Conservation (phyloP, 2,888 invertebrate species). For the Nineta flava region DNA sequence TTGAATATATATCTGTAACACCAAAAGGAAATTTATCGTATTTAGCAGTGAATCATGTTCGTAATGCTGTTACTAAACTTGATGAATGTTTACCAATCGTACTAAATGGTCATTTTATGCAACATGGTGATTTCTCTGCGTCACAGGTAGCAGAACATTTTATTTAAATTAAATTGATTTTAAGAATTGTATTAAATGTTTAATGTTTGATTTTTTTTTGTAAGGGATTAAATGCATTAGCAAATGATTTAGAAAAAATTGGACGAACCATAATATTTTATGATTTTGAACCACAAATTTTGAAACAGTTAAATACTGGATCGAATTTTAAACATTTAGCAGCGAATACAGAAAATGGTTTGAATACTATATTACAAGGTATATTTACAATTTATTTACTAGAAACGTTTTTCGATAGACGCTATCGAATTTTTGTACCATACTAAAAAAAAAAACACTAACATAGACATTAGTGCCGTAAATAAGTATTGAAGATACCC, state of each 20-base stretch:
- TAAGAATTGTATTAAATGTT: not conserved
- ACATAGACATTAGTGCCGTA: too few species aligned
- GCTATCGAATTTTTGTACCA: too few species aligned
- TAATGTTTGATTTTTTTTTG: too few species aligned
- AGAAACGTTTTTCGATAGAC: too few species aligned
- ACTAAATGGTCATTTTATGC: conserved; percentile 43
- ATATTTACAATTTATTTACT: too few species aligned
- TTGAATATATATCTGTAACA: conserved; percentile 27
- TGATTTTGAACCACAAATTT: not conserved
- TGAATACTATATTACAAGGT: too few species aligned
- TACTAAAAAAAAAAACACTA: too few species aligned
- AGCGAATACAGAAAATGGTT: too few species aligned
- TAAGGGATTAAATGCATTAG: conserved; percentile 7
- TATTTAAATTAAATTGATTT: conserved; percentile 1
- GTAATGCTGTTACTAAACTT: conserved; percentile 29
- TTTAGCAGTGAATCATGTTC: conserved; percentile 38
- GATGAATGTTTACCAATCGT: conserved; percentile 31
- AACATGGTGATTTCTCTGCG: conserved; percentile 50
- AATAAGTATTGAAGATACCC: too few species aligned
- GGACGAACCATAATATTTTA: not conserved
- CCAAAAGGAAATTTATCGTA: conserved; percentile 36
- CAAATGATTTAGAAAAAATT: conserved; percentile 3
- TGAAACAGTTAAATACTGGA: not conserved
- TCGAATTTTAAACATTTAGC: too few species aligned
- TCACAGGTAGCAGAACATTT: conserved; percentile 33